These are phyloP conservation scores for Fregata magnificens DNA, from an alignment of 2,113 vertebrate genomes.

Conservation along the genomic window DNA sequence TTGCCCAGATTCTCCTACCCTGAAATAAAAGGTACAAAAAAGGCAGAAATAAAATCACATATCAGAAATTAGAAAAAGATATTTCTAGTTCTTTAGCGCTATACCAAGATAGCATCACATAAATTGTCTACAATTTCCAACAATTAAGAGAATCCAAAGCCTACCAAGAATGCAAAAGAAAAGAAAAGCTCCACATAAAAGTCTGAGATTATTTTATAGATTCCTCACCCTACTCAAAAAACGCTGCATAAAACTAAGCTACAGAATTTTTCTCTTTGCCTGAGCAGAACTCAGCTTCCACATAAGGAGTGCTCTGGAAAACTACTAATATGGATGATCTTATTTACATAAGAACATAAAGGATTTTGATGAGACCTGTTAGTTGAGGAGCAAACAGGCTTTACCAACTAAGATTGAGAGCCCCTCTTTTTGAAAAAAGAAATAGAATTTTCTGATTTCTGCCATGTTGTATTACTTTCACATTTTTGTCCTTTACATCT, in stretches of 20 bases:
- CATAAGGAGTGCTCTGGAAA: neutral
- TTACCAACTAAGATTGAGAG: neutral
- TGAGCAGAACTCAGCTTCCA: neutral
- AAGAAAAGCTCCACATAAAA: neutral
- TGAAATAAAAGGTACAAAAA: neutral
- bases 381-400: neutral
- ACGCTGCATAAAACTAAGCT: neutral
- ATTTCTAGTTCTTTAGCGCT: neutral
- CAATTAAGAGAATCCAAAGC: neutral
- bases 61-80: neutral
- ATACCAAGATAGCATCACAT: neutral
- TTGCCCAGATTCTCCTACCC: neutral
- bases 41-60: neutral
- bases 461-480: neutral
- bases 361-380: neutral
- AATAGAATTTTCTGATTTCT: neutral
- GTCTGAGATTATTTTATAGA: neutral
- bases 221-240: neutral
- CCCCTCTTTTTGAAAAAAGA: neutral
- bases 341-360: neutral
- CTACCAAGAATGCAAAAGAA: neutral
- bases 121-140: neutral
- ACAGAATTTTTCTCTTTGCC: neutral
- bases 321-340: neutral
- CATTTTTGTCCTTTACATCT: neutral